A percentile compares a stretch with the other conserved stretches of the same genome.
phyloP scores from a whole-genome alignment of 2,888 invertebrate species.

The Epistrophe grossulariae region DNA sequence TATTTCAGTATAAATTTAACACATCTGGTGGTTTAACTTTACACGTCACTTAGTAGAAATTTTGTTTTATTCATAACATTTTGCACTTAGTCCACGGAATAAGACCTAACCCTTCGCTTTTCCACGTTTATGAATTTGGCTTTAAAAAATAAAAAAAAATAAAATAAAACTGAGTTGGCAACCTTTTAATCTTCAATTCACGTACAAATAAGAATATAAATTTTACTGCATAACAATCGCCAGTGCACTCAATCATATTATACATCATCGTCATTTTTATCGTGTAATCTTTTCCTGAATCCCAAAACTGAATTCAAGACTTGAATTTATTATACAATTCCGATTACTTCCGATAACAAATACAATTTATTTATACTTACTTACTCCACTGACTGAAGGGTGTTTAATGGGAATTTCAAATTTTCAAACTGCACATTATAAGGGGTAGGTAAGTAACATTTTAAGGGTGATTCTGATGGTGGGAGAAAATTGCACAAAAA shows the following conservation, averaged over 20 bases:
- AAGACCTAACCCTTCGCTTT: too few species aligned
- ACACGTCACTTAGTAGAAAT: too few species aligned
- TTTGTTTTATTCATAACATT: too few species aligned
- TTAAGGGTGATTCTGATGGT: slow-evolving; percentile 10
- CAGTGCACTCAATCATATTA: slow-evolving; percentile 72
- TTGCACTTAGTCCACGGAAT: too few species aligned
- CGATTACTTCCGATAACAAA: slow-evolving; percentile 48
- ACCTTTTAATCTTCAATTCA: slow-evolving; percentile 8
- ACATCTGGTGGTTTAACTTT: too few species aligned
- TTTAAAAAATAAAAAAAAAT: too few species aligned
- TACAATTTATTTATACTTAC: slow-evolving; percentile 12
- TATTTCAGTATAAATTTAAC: too few species aligned
- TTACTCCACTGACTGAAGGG: slow-evolving; percentile 19
- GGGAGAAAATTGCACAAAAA: slow-evolving; percentile 41
- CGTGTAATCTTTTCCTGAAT: slow-evolving; percentile 51
- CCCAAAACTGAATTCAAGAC: slow-evolving; percentile 62
- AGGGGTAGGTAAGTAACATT: slow-evolving; percentile 7
- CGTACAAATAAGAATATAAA: slow-evolving; percentile 44
- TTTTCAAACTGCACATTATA: slow-evolving; percentile 3
- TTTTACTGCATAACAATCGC: slow-evolving; percentile 68
- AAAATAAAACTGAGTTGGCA: not conserved
- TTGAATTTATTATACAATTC: slow-evolving; percentile 67
- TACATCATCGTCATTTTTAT: slow-evolving; percentile 56
- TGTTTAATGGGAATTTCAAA: slow-evolving; percentile 64
- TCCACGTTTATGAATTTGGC: too few species aligned